A percentile compares a stretch with the other conserved stretches of the same genome.
These are phyloP conservation scores for Choloepus hoffmanni DNA, from an alignment of 2,113 vertebrate genomes.

Conservation along the genomic window DNA sequence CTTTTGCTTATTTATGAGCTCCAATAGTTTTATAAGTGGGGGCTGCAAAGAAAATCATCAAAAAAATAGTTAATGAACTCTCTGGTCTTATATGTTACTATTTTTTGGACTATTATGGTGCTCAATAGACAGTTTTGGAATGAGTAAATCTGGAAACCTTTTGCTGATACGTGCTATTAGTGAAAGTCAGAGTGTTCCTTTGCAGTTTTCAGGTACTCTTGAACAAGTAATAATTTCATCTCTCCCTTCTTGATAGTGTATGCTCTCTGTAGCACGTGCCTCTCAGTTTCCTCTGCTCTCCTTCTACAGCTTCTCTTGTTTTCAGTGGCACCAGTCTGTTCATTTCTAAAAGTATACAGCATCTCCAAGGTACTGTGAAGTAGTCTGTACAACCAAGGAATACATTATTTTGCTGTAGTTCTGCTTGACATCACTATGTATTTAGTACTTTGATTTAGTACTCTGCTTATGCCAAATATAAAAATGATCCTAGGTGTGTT, in stretches of 20 bases:
- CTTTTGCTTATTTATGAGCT: background rate
- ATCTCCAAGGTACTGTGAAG: background rate
- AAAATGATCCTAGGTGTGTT: constrained; percentile 3
- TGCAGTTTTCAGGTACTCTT: background rate
- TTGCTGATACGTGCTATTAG: background rate
- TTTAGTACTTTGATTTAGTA: constrained; percentile 25
- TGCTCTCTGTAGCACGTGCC: background rate
- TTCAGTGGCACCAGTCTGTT: background rate
- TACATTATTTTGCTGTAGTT: background rate
- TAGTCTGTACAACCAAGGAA: background rate
- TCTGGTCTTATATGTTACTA: background rate
- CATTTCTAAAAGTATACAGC: background rate
- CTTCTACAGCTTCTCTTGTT: background rate
- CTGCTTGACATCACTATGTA: background rate
- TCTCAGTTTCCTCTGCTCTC: background rate
- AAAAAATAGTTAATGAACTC: background rate
- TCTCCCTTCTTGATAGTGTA: background rate
- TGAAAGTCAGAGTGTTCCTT: background rate
- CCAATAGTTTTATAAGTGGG: background rate
- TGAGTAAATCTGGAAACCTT: background rate
- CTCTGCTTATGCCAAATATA: background rate
- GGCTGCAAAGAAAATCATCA: constrained; percentile 9
- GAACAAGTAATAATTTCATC: background rate
- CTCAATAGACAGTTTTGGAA: background rate
- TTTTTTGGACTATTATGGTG: background rate